Base-by-base conservation (phyloP, 2,113 vertebrate genomes). In the Corvus cornix region DNA sequence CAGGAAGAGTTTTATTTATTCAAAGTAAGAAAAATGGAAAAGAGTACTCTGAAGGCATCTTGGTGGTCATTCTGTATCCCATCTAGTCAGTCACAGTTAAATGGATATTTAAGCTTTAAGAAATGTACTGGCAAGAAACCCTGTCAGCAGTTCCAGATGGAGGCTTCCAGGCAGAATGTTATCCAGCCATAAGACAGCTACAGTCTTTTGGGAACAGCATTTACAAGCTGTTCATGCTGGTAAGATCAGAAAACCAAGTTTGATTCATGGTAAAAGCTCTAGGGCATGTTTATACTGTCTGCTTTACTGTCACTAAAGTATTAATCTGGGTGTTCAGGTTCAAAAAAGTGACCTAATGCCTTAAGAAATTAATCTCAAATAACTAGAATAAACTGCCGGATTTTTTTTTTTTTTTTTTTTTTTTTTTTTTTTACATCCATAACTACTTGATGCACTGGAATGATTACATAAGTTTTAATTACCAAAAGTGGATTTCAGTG, bases 221-320 rank as follows among this genome's bases (percentile, higher is more conserved):
- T 96, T 96, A 96, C 90, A 96, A 97, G 88, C 88, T 96, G 93
- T 90, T 96, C 93, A 75, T 96, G 90, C 85, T 96, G 95, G 85
- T 95, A 90, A 84, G 76, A 94, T 95, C 90, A 93, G 85, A 84
- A 97, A 97, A 96, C 86, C 68, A 88, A 93, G 64, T 87, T 91
- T 95, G 96, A 96, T 94, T 94, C 82, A 52, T 94, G 88, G 73
- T 84, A 92, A 94, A 96, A 94, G 93, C 95, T 92, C 83, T 86
- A 92, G 88, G 96, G 83, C 68, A 72, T 87, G 86, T 86, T 96
- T 95, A 96, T 90, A 75, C 83, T 93, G 44, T 93, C 85, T 89
- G 44, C 93, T 92, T 96, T 92, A 78, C 85, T 89, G 83, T 78
- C 90, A 87, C 63, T 83, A 11, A 95, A 93, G 76, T 94, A 97